Evolutionary conservation across 2,888 invertebrate species (phyloP), one percentile per base, ranked within the genome.

Genomic region (Lissonota sp.): DNA sequence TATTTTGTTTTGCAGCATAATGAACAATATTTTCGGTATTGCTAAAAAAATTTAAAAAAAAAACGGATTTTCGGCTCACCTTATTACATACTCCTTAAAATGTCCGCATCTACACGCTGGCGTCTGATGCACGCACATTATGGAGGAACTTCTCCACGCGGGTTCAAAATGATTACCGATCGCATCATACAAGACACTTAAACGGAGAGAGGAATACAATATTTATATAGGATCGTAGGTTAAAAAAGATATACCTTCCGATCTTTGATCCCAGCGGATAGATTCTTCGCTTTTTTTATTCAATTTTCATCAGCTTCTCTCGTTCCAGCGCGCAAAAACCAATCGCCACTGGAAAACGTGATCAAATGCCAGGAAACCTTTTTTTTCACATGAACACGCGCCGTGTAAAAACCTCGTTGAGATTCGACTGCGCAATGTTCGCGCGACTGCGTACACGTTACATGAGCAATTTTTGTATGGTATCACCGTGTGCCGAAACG

Each of bases 101-200:
- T 26, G 26, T 26, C 26, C 26, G 26, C 26, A 26, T 26, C 26
- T 26, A 26, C 26, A 26, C 26, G 26, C 26, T 2, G 26, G n/a
- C n/a, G n/a, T n/a, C 26, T 26, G 26, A 26, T n/a, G n/a, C n/a
- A n/a, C n/a, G n/a, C n/a, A n/a, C n/a, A n/a, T n/a, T n/a, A n/a
- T n/a, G n/a, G n/a, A 55, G 44, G 49, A 49, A 46, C 39, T 37
- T 16, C 71, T 64, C 72, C 60, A 73, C 76, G 80, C 80, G 73
- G 72, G 73, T 72, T 80, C 57, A 77, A 77, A 80, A 73, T 77
- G 80, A 80, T 80, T 77, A 64, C 77, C 69, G 64, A 77, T 77
- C 72, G 75, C 8, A 10, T 10, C 12, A 10, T 62, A 62, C 69
- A 26, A 37, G 37, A 26, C 5, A 39, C 71, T 67, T 67, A 53